These are phyloP conservation scores for Catostomus latipinnis DNA, from an alignment of 2,797 vertebrate species.

Conservation along the genomic window DNA sequence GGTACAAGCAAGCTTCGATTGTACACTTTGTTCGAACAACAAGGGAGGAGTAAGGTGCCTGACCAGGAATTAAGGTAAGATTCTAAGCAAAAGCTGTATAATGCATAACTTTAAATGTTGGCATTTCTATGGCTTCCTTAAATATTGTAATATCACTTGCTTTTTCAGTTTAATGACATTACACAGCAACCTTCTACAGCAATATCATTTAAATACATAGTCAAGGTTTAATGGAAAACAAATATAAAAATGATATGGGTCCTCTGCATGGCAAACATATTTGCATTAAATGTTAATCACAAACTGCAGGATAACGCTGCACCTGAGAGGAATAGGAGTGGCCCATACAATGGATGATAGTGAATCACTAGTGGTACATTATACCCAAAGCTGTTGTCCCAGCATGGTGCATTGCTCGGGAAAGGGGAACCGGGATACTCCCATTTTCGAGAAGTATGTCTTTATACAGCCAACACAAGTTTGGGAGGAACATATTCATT, in stretches of 20 bases:
- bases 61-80: not conserved
- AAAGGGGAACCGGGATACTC: not conserved
- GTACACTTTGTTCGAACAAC: not conserved
- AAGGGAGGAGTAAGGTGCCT: not conserved
- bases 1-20: not conserved
- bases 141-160: not conserved
- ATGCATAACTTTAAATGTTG: too few species aligned
- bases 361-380: not conserved
- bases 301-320: not conserved
- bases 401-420: not conserved
- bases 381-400: not conserved
- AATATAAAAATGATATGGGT: not conserved
- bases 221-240: not conserved
- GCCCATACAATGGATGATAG: not conserved
- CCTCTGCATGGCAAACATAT: not conserved
- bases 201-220: not conserved
- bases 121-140: not conserved
- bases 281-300: conserved; percentile 9
- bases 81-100: not conserved
- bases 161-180: not conserved
- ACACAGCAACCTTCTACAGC: not conserved
- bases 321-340: not conserved
- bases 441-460: not conserved
- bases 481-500: not conserved
- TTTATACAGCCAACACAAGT: not conserved